Evolutionary conservation across 2,888 invertebrate genomes (phyloP).

Genomic region (Heliconius ismenius): DNA sequence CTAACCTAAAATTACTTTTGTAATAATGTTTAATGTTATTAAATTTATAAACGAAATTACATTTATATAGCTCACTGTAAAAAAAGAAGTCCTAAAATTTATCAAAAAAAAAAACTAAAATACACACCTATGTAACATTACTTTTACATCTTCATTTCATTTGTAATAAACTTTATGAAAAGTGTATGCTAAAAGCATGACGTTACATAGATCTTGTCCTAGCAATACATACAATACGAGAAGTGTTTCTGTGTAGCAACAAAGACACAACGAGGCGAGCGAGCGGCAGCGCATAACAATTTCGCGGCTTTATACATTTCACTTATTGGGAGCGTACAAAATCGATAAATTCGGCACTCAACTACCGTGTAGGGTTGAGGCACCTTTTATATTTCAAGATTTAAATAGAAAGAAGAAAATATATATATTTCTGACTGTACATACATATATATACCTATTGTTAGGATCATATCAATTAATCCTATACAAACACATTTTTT

Average conservation of each 20-base stretch:
- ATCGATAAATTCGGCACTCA: slow-evolving; percentile 48
- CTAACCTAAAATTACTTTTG: background rate
- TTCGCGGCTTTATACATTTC: slow-evolving; percentile 49
- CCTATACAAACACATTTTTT: background rate
- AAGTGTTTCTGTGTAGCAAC: slow-evolving; percentile 1
- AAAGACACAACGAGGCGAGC: slow-evolving; percentile 9
- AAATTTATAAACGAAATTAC: background rate
- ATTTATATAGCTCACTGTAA: background rate
- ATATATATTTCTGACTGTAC: background rate
- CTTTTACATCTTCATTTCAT: background rate
- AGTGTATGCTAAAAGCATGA: background rate
- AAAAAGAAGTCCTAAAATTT: too few species aligned
- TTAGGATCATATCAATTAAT: background rate
- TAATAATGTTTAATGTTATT: background rate
- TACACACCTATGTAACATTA: background rate
- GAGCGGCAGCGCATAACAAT: slow-evolving; percentile 43
- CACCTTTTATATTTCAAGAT: slow-evolving; percentile 4
- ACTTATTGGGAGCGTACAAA: slow-evolving; percentile 47
- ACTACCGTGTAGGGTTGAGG: slow-evolving; percentile 33
- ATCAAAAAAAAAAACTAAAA: too few species aligned
- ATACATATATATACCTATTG: background rate
- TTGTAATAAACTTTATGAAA: background rate
- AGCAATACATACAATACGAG: background rate
- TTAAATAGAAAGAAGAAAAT: background rate
- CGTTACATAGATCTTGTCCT: background rate